Percentiles rank a stretch among this genome's conserved stretches.
Conservation (phyloP, 1,140 invertebrate species). For the Zophobas atratus region DNA sequence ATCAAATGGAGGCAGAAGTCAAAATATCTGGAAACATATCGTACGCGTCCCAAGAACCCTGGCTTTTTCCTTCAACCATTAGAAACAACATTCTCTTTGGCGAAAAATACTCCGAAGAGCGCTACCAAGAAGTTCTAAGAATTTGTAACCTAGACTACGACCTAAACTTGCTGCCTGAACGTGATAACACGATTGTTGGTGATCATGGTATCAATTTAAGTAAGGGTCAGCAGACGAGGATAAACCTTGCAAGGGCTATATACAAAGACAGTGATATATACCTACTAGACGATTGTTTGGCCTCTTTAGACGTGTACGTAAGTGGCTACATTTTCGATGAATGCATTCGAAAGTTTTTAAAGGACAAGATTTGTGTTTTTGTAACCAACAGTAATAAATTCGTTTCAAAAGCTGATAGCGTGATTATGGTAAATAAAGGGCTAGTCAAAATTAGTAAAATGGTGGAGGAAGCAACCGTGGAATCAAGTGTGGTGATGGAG, state of each 20-base stretch:
- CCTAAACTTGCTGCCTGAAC: constrained; percentile 77
- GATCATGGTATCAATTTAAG: constrained; percentile 87
- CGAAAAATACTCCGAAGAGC: constrained; percentile 58
- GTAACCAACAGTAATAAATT: constrained; percentile 93
- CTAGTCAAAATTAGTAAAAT: constrained; percentile 59
- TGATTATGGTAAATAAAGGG: constrained; percentile 76
- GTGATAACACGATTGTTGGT: constrained; percentile 87
- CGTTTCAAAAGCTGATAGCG: constrained; percentile 81
- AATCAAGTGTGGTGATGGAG: no score
- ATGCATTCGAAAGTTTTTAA: constrained; percentile 79
- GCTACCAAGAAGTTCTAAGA: constrained; percentile 73
- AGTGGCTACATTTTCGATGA: constrained; percentile 79
- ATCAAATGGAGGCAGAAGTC: constrained; percentile 65
- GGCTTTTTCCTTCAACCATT: constrained; percentile 71
- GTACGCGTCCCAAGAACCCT: constrained; percentile 76
- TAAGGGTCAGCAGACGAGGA: constrained; percentile 92
- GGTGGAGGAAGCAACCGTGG: not conserved
- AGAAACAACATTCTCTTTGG: constrained; percentile 80
- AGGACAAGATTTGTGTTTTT: constrained; percentile 81
- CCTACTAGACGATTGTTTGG: constrained; percentile 88
- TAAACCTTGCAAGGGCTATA: constrained; percentile 87
- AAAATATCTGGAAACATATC: constrained; percentile 70
- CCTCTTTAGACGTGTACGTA: constrained; percentile 83
- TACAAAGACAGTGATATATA: constrained; percentile 87
- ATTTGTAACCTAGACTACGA: constrained; percentile 78